These are phyloP conservation scores for Stegostoma tigrinum DNA, from an alignment of 2,113 vertebrate genomes.

Conservation along the genomic window DNA sequence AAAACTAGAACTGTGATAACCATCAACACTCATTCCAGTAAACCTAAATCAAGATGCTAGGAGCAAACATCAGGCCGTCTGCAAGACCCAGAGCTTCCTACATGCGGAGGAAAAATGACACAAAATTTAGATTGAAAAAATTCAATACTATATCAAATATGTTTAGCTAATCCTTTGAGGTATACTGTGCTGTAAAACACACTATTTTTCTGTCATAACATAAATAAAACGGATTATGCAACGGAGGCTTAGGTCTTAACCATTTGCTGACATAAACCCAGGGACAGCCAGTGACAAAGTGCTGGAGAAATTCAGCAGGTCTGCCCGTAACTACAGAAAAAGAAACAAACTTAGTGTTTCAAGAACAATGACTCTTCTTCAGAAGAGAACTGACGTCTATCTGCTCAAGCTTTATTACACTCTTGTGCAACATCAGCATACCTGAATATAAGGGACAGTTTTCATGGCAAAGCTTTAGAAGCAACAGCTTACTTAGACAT, in stretches of 20 bases:
- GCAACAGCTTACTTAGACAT: background rate
- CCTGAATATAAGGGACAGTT: background rate
- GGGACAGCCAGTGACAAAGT: no score
- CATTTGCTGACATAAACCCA: background rate
- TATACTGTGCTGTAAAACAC: no score
- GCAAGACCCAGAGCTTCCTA: background rate
- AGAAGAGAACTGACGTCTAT: background rate
- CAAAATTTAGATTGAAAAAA: background rate
- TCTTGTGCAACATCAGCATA: background rate
- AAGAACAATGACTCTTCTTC: no score
- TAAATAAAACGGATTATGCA: background rate
- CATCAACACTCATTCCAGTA: background rate
- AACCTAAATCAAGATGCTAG: background rate
- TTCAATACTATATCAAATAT: background rate
- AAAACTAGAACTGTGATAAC: background rate
- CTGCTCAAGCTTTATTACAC: background rate
- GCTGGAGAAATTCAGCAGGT: no score
- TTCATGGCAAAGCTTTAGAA: background rate
- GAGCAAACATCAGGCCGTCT: background rate
- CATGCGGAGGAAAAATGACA: background rate
- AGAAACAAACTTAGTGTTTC: no score
- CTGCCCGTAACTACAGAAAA: no score
- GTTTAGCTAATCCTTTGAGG: background rate
- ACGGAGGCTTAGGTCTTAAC: background rate
- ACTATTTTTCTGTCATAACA: no score